Base-by-base conservation (phyloP, 2,888 invertebrate species). In the Anoncus sp. region DNA sequence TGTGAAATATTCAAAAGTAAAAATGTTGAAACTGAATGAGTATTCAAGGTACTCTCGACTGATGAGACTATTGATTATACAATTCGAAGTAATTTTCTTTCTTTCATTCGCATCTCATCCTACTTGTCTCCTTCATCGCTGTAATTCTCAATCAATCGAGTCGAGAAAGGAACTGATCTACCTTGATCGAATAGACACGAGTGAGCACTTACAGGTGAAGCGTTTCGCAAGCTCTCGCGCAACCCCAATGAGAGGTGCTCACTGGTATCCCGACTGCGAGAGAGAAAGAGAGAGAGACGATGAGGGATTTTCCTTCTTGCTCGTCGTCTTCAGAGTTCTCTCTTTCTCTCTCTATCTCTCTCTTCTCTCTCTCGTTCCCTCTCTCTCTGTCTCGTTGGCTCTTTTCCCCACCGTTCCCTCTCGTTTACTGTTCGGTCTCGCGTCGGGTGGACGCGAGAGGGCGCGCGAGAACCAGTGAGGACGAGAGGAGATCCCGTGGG, bases 401-500 rank as follows among this genome's bases (percentile, higher is more conserved):
- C 65, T 2, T 43, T 62, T 60, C 12, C 73, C 63, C 66, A 24
- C 62, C 43, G 38, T 60, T 73, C 35, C 27, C 53, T 47, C 62
- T 63, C 75, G 66, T 65, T 75, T 74, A 67, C 57, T 47, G 35
- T 53, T 51, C 53, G 59, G 71, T 51, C 70, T 59, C 65, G 60
- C 38, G 40, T 10, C 57, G 70, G 65, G 51, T 55, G 65, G 14
- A 38, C 38, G 55, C 59, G 20, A 40, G 70, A 16, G 67, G 45
- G 67, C n/a, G 67, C 27, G 2, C 59, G 31, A 45, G 57, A 16
- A 45, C 60, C 45, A 66, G 62, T 35, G 69, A 75, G 74, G 51
- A 66, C 55, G 69, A 57, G 70, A 53, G 66, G 72, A 80, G 71
- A 81, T 87, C 87, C 82, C 84, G 72, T 74, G 84, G 83, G 87